Evolutionary conservation across 2,888 invertebrate species (phyloP).

Genomic region (Norana najaformis): DNA sequence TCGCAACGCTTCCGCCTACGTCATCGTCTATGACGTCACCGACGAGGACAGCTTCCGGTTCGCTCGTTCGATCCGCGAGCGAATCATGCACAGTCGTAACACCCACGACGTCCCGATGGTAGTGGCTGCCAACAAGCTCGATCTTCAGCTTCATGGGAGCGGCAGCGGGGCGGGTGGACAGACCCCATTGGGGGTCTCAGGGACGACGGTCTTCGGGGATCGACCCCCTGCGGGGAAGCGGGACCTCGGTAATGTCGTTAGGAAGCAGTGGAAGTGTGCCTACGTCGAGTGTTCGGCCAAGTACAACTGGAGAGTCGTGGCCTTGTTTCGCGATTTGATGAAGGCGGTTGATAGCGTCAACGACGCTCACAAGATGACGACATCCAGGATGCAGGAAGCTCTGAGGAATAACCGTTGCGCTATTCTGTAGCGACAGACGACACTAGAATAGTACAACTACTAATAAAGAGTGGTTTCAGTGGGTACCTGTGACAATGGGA

Average conservation of each 20-base stretch:
- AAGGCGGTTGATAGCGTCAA: slow-evolving; percentile 57
- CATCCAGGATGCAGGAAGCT: slow-evolving; percentile 60
- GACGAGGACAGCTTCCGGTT: slow-evolving; percentile 85
- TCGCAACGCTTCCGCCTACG: slow-evolving; percentile 72
- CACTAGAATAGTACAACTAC: background rate
- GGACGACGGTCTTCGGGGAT: background rate
- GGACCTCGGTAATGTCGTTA: slow-evolving; percentile 80
- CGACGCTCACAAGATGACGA: slow-evolving; percentile 61
- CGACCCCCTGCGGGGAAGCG: slow-evolving; percentile 68
- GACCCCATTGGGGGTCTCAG: background rate
- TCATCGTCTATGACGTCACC: slow-evolving; percentile 89
- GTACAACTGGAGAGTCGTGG: slow-evolving; percentile 85
- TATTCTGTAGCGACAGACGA: slow-evolving; percentile 46
- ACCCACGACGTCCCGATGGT: background rate
- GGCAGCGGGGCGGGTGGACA: background rate
- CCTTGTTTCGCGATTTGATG: slow-evolving; percentile 80
- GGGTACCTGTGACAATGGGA: background rate
- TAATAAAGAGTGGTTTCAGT: background rate
- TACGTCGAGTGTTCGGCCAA: slow-evolving; percentile 94
- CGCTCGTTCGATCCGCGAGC: slow-evolving; percentile 84
- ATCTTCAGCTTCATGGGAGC: background rate
- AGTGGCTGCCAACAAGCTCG: slow-evolving; percentile 21
- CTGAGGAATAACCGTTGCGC: slow-evolving; percentile 60
- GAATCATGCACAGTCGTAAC: slow-evolving; percentile 87
- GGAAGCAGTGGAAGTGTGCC: slow-evolving; percentile 92